Conservation (phyloP, 2,113 vertebrate species). For the Onychostoma macrolepis region DNA sequence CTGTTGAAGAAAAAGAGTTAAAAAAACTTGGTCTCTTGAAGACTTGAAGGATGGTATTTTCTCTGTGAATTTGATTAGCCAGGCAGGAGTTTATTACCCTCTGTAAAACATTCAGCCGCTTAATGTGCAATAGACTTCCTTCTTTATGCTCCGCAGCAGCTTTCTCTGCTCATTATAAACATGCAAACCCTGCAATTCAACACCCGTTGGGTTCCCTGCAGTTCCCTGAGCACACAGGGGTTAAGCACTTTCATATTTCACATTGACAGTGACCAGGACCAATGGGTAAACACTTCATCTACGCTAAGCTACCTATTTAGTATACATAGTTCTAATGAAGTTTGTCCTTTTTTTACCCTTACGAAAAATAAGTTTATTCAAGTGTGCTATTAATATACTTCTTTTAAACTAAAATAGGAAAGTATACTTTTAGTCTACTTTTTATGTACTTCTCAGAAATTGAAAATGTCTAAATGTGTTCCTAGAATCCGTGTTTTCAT, state of each 20-base stretch:
- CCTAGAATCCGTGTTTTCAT: no score
- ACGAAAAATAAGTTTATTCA: no score
- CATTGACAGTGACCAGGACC: slow-evolving; percentile 64
- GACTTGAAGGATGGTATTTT: slow-evolving; percentile 64
- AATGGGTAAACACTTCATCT: slow-evolving; percentile 66
- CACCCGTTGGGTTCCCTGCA: slow-evolving; percentile 57
- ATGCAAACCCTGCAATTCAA: slow-evolving; percentile 69
- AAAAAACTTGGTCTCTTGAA: slow-evolving; percentile 59
- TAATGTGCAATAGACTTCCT: slow-evolving; percentile 71
- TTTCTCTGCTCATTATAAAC: slow-evolving; percentile 73
- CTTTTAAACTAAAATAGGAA: no score
- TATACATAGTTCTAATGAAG: slow-evolving; percentile 44
- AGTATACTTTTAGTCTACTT: no score
- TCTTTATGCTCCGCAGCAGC: slow-evolving; percentile 71
- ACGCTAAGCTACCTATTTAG: slow-evolving; percentile 16
- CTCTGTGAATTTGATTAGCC: slow-evolving; percentile 72
- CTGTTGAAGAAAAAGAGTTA: slow-evolving; percentile 37
- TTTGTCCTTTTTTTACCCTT: slow-evolving; percentile 31
- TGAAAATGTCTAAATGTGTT: no score
- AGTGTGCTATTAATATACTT: no score
- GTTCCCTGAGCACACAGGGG: slow-evolving; percentile 61
- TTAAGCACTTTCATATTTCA: slow-evolving; percentile 73
- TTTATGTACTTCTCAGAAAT: no score
- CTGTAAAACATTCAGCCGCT: slow-evolving; percentile 73
- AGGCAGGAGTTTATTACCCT: slow-evolving; percentile 69